These are phyloP conservation scores for Psilopsiagon aurifrons DNA, from an alignment of 2,113 vertebrate species.

Conservation along the genomic window DNA sequence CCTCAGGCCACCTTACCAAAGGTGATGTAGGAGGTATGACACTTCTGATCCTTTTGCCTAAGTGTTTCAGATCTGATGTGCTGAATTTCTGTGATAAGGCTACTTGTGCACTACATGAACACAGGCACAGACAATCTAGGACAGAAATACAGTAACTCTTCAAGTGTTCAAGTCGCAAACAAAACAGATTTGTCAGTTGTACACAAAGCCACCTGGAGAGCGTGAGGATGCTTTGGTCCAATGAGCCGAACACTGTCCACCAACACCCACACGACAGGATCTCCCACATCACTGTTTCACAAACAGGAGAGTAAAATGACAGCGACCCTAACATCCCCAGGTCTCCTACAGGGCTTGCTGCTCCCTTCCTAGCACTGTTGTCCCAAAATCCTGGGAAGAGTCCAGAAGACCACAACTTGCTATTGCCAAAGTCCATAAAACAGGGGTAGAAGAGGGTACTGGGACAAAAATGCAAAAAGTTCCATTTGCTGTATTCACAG, in stretches of 20 bases:
- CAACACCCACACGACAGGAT: no score
- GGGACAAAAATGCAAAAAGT: background rate
- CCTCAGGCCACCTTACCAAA: background rate
- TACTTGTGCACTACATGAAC: background rate
- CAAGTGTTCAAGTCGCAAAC: background rate
- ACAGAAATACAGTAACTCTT: constrained; percentile 41
- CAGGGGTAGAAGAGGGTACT: accelerated
- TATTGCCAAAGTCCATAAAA: background rate
- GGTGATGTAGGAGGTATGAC: background rate
- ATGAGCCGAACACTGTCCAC: accelerated
- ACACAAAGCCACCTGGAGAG: constrained; percentile 38
- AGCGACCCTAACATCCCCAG: accelerated
- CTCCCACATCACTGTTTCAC: background rate
- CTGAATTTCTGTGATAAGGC: background rate
- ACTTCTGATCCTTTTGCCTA: background rate
- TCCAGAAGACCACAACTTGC: background rate
- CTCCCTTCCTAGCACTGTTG: background rate
- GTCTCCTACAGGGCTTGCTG: background rate
- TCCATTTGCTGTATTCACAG: background rate
- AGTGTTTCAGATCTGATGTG: accelerated
- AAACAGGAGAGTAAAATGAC: background rate
- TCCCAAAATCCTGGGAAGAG: background rate
- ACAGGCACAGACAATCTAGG: background rate
- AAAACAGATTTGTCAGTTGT: background rate
- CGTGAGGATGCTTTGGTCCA: background rate